Evolutionary conservation across 1,140 invertebrate genomes (phyloP).

Genomic region (Adoxophyes honmai): DNA sequence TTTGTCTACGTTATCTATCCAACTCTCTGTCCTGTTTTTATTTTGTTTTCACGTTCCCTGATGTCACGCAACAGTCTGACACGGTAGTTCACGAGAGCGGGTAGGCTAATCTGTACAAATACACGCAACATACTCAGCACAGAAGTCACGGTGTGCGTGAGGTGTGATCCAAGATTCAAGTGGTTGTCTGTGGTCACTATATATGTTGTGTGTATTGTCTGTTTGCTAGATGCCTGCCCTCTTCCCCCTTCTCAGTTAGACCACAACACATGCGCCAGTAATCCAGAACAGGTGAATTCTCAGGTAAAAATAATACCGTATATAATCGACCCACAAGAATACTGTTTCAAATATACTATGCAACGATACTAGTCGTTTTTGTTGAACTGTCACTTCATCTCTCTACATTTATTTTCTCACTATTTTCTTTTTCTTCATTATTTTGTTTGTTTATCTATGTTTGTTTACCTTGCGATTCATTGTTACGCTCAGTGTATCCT

Average conservation of each 20-base stretch:
- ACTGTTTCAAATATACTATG: constrained; percentile 67
- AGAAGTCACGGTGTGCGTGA: constrained; percentile 66
- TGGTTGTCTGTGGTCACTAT: constrained; percentile 76
- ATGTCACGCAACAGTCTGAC: neutral
- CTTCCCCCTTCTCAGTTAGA: constrained; percentile 83
- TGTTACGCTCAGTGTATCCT: constrained; percentile 56
- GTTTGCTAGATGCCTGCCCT: constrained; percentile 82
- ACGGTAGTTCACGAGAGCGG: constrained; percentile 35
- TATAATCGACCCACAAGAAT: constrained; percentile 72
- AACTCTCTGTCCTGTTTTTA: constrained; percentile 64
- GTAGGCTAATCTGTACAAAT: constrained; percentile 63
- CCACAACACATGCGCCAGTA: constrained; percentile 80
- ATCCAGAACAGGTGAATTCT: constrained; percentile 78
- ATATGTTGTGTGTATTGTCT: constrained; percentile 79
- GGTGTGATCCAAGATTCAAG: constrained; percentile 74
- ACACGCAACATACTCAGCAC: constrained; percentile 73
- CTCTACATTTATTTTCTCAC: constrained; percentile 60
- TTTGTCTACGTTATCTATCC: constrained; percentile 55
- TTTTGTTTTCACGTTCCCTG: constrained; percentile 34
- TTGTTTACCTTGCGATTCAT: constrained; percentile 53
- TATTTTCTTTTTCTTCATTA: constrained; percentile 50
- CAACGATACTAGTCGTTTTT: constrained; percentile 68
- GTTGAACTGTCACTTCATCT: constrained; percentile 69
- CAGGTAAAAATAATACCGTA: constrained; percentile 74
- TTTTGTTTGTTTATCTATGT: constrained; percentile 38